Percentiles rank a stretch among this genome's conserved stretches.
Conservation (phyloP, 37 sponge, comb jelly and placozoan species). For the Hexactinellida sp. region DNA sequence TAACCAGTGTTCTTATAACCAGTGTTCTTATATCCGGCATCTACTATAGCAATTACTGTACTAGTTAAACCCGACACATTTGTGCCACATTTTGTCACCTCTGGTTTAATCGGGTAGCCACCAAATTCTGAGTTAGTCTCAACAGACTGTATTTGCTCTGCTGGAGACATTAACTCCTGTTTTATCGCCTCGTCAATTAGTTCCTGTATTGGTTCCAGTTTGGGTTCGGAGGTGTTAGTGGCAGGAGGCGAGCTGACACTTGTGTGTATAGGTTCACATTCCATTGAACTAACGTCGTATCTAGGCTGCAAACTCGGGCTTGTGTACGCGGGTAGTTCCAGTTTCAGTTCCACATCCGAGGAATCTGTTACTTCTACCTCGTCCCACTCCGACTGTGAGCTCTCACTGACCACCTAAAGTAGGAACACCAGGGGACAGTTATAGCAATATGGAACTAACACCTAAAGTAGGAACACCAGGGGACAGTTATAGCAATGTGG, state of each 20-base stretch:
- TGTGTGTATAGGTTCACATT: not conserved
- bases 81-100: too few relatives aligned
- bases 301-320: not conserved
- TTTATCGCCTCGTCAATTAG: not conserved
- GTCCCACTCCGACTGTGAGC: not conserved
- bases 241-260: not conserved
- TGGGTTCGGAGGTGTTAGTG: not conserved
- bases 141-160: not conserved
- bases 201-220: not conserved
- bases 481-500: too few relatives aligned
- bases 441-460: too few relatives aligned
- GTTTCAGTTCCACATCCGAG: not conserved
- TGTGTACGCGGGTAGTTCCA: not conserved
- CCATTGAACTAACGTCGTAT: not conserved
- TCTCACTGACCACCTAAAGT: slow-evolving; percentile 2
- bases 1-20: too few relatives aligned
- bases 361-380: not conserved
- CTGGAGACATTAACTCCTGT: not conserved
- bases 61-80: too few relatives aligned
- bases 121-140: not conserved
- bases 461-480: too few relatives aligned
- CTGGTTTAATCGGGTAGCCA: slow-evolving; percentile 5
- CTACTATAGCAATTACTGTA: too few relatives aligned
- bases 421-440: not conserved
- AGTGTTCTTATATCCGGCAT: too few relatives aligned